These are phyloP conservation scores for Ceraclea dissimilis DNA, from an alignment of 2,888 invertebrate species.

Conservation along the genomic window DNA sequence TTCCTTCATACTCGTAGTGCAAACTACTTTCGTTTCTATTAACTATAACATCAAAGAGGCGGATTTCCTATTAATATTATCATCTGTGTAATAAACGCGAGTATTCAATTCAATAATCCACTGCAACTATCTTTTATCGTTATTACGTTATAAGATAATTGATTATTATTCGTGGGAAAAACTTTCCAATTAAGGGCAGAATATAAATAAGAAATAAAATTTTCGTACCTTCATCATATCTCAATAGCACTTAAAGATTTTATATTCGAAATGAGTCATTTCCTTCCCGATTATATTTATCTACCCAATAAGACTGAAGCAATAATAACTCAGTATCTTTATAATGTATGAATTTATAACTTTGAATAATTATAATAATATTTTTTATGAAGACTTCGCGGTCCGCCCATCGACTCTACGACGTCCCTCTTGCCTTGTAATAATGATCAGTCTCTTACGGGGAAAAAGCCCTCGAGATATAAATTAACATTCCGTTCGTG, in stretches of 20 bases:
- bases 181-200: background rate
- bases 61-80: background rate
- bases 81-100: too few species aligned
- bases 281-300: background rate
- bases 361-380: background rate
- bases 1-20: background rate
- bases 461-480: slow-evolving; percentile 20
- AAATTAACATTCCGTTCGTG: slow-evolving; percentile 25
- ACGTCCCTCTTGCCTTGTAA: slow-evolving; percentile 13
- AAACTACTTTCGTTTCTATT: background rate
- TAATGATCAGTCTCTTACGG: slow-evolving; percentile 20
- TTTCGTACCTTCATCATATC: too few species aligned
- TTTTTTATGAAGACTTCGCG: background rate
- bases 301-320: background rate
- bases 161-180: background rate
- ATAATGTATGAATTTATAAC: too few species aligned
- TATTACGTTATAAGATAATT: too few species aligned
- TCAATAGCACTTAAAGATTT: background rate
- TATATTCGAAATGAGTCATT: background rate
- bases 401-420: slow-evolving; percentile 20
- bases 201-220: background rate
- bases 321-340: too few species aligned
- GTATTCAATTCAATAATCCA: too few species aligned
- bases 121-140: too few species aligned
- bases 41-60: background rate